These are phyloP conservation scores for Lutraria lutraria DNA, from an alignment of 2,888 invertebrate genomes.

Conservation along the genomic window DNA sequence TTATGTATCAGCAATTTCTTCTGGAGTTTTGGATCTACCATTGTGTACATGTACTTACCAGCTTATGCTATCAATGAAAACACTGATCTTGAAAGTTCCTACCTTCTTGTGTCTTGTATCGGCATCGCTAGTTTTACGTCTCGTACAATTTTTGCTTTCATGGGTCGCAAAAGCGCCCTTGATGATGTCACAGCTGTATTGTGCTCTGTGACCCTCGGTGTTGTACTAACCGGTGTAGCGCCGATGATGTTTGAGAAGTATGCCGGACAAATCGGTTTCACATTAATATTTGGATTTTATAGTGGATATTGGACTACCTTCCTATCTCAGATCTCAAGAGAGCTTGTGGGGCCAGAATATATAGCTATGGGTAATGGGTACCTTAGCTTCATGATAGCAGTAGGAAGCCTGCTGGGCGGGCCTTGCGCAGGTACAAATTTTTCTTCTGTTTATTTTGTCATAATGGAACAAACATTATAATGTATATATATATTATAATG, in stretches of 20 bases:
- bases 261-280: slow-evolving; percentile 85
- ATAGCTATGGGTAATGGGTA: slow-evolving; percentile 84
- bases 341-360: slow-evolving; percentile 83
- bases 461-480: too few species aligned
- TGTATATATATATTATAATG: too few species aligned
- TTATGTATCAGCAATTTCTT: slow-evolving; percentile 84
- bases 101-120: slow-evolving; percentile 81
- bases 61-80: slow-evolving; percentile 81
- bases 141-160: slow-evolving; percentile 83
- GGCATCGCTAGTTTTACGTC: slow-evolving; percentile 83
- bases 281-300: slow-evolving; percentile 84
- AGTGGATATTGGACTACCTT: slow-evolving; percentile 86
- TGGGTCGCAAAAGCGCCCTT: slow-evolving; percentile 84
- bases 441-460: not conserved
- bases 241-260: slow-evolving; percentile 83
- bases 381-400: slow-evolving; percentile 83
- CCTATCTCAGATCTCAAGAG: slow-evolving; percentile 81
- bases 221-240: slow-evolving; percentile 84
- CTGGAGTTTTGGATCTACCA: slow-evolving; percentile 84
- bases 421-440: slow-evolving; percentile 81
- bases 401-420: slow-evolving; percentile 82
- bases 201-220: slow-evolving; percentile 82
- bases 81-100: slow-evolving; percentile 78
- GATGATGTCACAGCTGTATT: slow-evolving; percentile 83
- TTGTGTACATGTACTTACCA: slow-evolving; percentile 84